Conservation (phyloP, 2,113 vertebrate species). For the Phoenicopterus ruber region DNA sequence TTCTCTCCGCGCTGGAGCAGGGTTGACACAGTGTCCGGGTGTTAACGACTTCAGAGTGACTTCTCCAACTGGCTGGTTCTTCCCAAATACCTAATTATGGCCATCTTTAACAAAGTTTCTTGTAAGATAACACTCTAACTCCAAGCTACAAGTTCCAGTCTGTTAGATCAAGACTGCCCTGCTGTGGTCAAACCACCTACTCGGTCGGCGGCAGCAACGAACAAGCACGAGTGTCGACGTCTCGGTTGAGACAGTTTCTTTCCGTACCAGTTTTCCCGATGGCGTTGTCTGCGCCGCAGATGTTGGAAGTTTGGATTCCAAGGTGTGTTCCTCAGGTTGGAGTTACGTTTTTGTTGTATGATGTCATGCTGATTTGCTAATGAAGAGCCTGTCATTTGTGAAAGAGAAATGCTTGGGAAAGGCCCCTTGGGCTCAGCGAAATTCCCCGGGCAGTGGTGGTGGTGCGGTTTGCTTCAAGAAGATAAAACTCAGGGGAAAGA, state of each 20-base stretch:
- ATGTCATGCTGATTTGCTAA: neutral
- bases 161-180: too few species aligned
- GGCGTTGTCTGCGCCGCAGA: neutral
- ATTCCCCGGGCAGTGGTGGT: accelerated
- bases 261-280: accelerated
- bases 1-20: neutral
- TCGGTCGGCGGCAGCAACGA: neutral
- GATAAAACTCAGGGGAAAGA: neutral
- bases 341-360: neutral
- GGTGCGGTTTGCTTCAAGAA: neutral
- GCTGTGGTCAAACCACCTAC: accelerated
- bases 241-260: neutral
- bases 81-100: neutral
- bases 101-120: neutral
- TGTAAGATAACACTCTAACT: neutral
- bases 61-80: neutral
- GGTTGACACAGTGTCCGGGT: accelerated
- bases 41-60: neutral
- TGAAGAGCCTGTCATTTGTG: neutral
- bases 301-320: neutral
- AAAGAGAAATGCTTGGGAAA: neutral
- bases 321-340: neutral
- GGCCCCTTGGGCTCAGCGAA: neutral
- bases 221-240: accelerated
- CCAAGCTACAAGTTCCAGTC: neutral